Base-by-base conservation (phyloP, 2,888 invertebrate genomes). In the Meta bourneti region DNA sequence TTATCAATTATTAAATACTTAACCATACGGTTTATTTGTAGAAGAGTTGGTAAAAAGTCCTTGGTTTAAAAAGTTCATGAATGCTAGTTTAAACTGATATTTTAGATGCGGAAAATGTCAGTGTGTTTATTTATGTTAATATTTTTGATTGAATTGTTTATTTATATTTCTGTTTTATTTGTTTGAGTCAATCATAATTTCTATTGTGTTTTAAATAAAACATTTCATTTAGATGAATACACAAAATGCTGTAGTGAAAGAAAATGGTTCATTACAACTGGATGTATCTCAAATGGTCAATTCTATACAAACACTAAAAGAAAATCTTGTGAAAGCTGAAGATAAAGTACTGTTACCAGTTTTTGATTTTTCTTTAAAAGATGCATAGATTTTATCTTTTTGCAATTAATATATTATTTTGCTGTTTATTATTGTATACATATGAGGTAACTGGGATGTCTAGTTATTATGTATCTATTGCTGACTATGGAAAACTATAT, bases 321-420 rank as follows among this genome's bases (percentile, higher is more conserved):
- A 88, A 52, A 89, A 69, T 89, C 82, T 89, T 80, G 69, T 75
- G 16, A 92, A 89, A 77, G 92, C 92, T 6, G 85, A 89, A 89
- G 84, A 89, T 80, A 88, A 89, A 70, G 92, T 92, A 84, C 61
- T 20, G n/a, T 71, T 61, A 16, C 9, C 34, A 70, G 83, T 49
- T 88, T 81, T 9, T 74, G 48, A 6, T 70, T 52, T 52, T 49
- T 48, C 13, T 11, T 48, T 54, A 9, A 84, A 9, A 74, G 19
- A 72, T 20, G 1, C 72, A 19, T 72, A 16, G 4, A n/a, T 70
- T 16, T 11, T 13, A 11, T 70, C 20, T 20, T 83, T 6, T 19
- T 52, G 20, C 6, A 52, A 7, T 9, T 83, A 6, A 48, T 6
- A 8, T 9, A 83, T 51, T 6, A 70, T 69, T 69, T 78, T n/a